phyloP scores from a whole-genome alignment of 2,888 invertebrate species.

The Caenorhabditis angaria region DNA sequence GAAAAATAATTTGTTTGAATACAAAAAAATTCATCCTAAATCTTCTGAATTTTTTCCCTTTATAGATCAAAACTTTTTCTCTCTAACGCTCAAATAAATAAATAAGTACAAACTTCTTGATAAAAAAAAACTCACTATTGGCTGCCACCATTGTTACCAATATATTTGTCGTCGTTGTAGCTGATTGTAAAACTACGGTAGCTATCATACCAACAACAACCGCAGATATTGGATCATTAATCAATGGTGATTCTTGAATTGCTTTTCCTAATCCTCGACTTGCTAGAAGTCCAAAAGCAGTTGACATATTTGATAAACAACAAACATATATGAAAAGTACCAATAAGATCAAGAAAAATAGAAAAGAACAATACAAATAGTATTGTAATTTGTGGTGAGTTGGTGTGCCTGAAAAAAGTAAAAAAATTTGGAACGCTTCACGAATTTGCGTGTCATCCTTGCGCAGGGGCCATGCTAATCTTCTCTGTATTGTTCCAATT shows the following conservation, averaged over 20 bases:
- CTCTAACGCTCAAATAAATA: too few species aligned
- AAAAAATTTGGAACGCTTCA: background rate
- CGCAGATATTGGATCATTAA: conserved; percentile 67
- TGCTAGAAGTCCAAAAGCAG: conserved; percentile 63
- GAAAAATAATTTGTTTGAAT: too few species aligned
- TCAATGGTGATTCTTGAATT: conserved; percentile 61
- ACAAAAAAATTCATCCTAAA: too few species aligned
- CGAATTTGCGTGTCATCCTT: background rate
- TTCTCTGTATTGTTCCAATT: background rate
- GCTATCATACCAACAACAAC: conserved; percentile 66
- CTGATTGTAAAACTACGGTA: conserved; percentile 63
- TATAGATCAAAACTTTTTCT: background rate
- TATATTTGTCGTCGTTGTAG: conserved; percentile 61
- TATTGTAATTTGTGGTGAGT: conserved; percentile 28
- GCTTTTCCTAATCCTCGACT: conserved; percentile 64
- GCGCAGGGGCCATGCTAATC: too few species aligned
- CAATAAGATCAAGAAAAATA: conserved; percentile 45
- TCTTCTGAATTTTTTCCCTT: too few species aligned
- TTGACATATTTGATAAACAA: conserved; percentile 58
- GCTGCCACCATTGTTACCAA: conserved; percentile 75
- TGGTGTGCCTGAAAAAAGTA: conserved; percentile 27
- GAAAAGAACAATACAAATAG: conserved; percentile 33
- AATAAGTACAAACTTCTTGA: too few species aligned
- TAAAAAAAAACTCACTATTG: conserved; percentile 62
- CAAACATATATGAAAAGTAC: conserved; percentile 66